phyloP scores from a whole-genome alignment of 2,113 vertebrate genomes.

The Argyrosomus japonicus region DNA sequence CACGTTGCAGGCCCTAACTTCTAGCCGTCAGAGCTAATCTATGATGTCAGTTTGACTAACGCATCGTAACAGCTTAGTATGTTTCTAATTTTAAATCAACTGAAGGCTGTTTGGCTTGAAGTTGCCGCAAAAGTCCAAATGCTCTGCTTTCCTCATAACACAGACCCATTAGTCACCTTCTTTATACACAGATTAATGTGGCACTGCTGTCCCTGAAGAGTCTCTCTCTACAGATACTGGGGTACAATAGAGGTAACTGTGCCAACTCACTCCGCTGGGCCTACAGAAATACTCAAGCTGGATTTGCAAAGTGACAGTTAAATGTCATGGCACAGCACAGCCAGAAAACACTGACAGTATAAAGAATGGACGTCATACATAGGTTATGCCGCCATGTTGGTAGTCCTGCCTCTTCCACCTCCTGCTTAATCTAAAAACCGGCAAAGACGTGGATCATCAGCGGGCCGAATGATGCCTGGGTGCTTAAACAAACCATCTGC shows the following conservation, averaged over 20 bases:
- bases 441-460: too few relatives aligned
- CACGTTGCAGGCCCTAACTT: background rate
- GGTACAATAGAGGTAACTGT: constrained; percentile 37
- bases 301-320: constrained; percentile 21
- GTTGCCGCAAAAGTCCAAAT: background rate
- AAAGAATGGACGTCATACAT: too few relatives aligned
- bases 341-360: background rate
- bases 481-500: too few relatives aligned
- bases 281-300: constrained; percentile 27
- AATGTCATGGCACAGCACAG: constrained; percentile 12
- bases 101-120: background rate
- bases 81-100: background rate
- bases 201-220: background rate
- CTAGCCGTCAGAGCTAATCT: constrained; percentile 3
- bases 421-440: too few relatives aligned
- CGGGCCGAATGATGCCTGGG: too few relatives aligned
- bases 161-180: background rate
- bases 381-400: too few relatives aligned
- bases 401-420: too few relatives aligned
- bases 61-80: background rate
- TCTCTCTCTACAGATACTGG: constrained; percentile 12
- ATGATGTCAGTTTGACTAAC: background rate
- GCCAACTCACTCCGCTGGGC: constrained; percentile 21
- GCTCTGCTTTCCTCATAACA: background rate
- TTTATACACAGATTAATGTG: background rate